Percentiles rank a stretch among this genome's conserved stretches.
phyloP scores from a whole-genome alignment of 2,888 invertebrate genomes.

The Horisme vitalbata region DNA sequence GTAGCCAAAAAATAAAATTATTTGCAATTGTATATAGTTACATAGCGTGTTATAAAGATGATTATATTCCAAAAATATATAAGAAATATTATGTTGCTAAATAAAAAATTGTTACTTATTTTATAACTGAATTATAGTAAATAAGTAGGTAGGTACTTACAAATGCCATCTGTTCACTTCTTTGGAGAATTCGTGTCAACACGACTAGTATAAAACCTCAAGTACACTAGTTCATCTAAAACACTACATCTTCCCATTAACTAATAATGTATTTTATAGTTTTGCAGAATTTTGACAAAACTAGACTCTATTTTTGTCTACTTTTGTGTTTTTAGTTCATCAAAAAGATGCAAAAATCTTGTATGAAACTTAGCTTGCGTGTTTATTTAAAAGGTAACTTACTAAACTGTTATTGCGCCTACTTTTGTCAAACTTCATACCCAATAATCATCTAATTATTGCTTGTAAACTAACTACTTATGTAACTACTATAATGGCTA shows the following conservation, averaged over 20 bases:
- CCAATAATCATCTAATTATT: slow-evolving; percentile 69
- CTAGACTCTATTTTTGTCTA: too few relatives aligned
- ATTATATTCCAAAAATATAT: slow-evolving; percentile 12
- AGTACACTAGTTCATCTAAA: slow-evolving; percentile 56
- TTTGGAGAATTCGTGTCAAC: neutral
- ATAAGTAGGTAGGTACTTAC: slow-evolving; percentile 2
- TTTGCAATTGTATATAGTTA: slow-evolving; percentile 9
- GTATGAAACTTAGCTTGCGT: slow-evolving; percentile 41
- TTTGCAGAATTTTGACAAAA: slow-evolving; percentile 65
- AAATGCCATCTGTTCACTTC: neutral
- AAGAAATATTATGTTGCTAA: neutral
- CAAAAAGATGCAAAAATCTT: slow-evolving; percentile 44
- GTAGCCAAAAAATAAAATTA: slow-evolving; percentile 15
- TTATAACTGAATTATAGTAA: slow-evolving; percentile 2
- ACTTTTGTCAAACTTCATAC: slow-evolving; percentile 66
- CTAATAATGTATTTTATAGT: slow-evolving; percentile 49
- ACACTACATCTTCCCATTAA: slow-evolving; percentile 44
- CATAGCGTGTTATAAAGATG: neutral
- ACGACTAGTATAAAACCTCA: slow-evolving; percentile 41
- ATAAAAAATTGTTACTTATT: slow-evolving; percentile 7
- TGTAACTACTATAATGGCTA: slow-evolving; percentile 58
- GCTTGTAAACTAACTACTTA: slow-evolving; percentile 67
- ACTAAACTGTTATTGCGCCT: slow-evolving; percentile 38
- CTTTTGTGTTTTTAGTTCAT: slow-evolving; percentile 27
- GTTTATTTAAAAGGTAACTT: slow-evolving; percentile 28